Base-by-base conservation (phyloP, 2,888 invertebrate species). In the Noctuana brunneofusca region DNA sequence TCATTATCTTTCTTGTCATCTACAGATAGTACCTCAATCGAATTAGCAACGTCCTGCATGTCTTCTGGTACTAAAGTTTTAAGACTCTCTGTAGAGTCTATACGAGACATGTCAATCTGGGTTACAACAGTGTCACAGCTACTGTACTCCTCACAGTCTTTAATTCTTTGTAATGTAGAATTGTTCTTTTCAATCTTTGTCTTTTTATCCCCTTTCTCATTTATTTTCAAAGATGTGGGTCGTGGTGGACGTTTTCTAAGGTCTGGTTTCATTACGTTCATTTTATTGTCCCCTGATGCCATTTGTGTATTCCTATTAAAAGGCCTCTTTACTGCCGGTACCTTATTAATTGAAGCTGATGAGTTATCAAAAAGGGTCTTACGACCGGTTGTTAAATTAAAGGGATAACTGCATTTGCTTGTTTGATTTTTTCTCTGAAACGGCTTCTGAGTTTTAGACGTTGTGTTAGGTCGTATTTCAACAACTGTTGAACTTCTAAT, bases 111-210 rank as follows among this genome's bases (percentile, higher is more conserved):
- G 70, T 91, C 86, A 3, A 88, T 78, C 68, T 86, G 87, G 9
- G 86, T 80, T 0, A 93, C 91, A 18, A 93, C 81, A 0, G 93
- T 93, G 75, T 94, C 94, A 0, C 92, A 86, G 46, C 93, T 93
- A 73, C 93, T 93, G 30, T 92, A 92, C 65, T 86, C 85, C 35
- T 87, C 85, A 22, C 72, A 83, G 65, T 85, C 83, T 69, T 89
- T 88, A 12, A 78, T 75, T 30, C 87, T 84, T 62, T 84, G 83
- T 48, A 88, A 75, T 9, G 75, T 58, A 8, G 73, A 63, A 46
- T 78, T 82, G 0, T 57, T 63, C 35, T 77, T 84, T 57, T 84
- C 84, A 56, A 43, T 46, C n/a, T 56, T 63, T 18, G 52, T 32
- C 58, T 73, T 76, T 58, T 84, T 83, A 65, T 80, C 82, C 0